phyloP scores from a whole-genome alignment of 2,888 invertebrate genomes.

The Amaurobius ferox region DNA sequence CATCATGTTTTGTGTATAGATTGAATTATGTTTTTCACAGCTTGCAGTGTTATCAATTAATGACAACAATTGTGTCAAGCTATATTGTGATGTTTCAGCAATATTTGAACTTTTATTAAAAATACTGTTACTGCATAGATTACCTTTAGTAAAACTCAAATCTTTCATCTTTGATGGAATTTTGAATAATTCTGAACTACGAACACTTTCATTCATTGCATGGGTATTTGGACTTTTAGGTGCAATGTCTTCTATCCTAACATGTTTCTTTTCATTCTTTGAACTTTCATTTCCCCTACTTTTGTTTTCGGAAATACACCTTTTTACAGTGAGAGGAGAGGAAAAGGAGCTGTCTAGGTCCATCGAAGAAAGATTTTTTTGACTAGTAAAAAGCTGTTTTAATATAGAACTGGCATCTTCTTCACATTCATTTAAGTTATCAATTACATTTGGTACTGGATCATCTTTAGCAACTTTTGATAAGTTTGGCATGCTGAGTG shows the following conservation, averaged over 20 bases:
- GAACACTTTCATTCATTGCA: neutral
- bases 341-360: constrained; percentile 29
- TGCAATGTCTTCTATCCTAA: neutral
- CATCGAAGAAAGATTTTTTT: neutral
- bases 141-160: neutral
- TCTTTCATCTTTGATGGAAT: neutral
- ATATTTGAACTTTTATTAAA: neutral
- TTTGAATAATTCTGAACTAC: neutral
- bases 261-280: neutral
- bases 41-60: constrained; percentile 34
- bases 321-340: constrained; percentile 44
- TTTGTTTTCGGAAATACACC: constrained; percentile 36
- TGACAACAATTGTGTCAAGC: constrained; percentile 51
- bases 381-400: constrained; percentile 23
- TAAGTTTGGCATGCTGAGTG: neutral
- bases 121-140: too few relatives aligned
- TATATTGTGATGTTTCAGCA: constrained; percentile 28
- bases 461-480: neutral
- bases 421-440: neutral
- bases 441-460: neutral
- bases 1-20: neutral
- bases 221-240: too few relatives aligned
- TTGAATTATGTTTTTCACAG: neutral
- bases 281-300: neutral
- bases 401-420: constrained; percentile 24